These are phyloP conservation scores for Sebastes reedi DNA, from an alignment of 2,797 vertebrate genomes.

Conservation along the genomic window DNA sequence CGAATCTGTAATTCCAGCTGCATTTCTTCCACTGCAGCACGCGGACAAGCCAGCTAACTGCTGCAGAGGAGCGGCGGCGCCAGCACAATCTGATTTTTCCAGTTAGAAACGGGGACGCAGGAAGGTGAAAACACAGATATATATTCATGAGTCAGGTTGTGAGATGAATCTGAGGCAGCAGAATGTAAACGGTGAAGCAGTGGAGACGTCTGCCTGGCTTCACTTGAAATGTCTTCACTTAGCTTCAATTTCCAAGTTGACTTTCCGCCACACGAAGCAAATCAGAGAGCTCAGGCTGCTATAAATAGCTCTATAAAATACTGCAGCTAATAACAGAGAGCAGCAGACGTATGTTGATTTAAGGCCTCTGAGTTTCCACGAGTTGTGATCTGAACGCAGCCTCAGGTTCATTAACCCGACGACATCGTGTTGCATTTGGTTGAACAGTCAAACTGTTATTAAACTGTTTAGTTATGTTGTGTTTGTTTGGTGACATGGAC, in stretches of 20 bases:
- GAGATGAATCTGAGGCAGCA: slow-evolving; percentile 45
- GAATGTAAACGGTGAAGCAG: slow-evolving; percentile 30
- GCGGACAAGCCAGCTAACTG: slow-evolving; percentile 55
- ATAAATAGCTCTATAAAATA: slow-evolving; percentile 63
- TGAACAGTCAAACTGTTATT: no score
- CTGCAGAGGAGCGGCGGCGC: slow-evolving; percentile 57
- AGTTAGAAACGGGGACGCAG: slow-evolving; percentile 39
- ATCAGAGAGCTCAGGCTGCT: slow-evolving; percentile 65
- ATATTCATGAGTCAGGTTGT: slow-evolving; percentile 1
- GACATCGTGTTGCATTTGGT: no score
- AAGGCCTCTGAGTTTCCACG: slow-evolving; percentile 31
- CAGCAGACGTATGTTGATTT: slow-evolving; percentile 59
- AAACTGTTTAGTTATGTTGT: no score
- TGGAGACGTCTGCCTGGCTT: slow-evolving; percentile 61
- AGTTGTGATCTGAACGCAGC: slow-evolving; percentile 11
- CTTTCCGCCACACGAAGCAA: slow-evolving; percentile 69
- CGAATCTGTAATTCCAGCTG: slow-evolving; percentile 69
- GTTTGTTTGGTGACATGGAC: no score
- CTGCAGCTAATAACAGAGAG: slow-evolving; percentile 58
- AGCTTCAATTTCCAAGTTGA: slow-evolving; percentile 64
- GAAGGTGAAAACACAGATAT: slow-evolving; percentile 32
- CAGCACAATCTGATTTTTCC: slow-evolving; percentile 66
- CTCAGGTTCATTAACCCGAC: neutral
- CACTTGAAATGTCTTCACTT: slow-evolving; percentile 54
- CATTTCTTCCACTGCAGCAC: slow-evolving; percentile 67